phyloP scores from a whole-genome alignment of 92 coral and sea anemone species.

The Porites divaricata region DNA sequence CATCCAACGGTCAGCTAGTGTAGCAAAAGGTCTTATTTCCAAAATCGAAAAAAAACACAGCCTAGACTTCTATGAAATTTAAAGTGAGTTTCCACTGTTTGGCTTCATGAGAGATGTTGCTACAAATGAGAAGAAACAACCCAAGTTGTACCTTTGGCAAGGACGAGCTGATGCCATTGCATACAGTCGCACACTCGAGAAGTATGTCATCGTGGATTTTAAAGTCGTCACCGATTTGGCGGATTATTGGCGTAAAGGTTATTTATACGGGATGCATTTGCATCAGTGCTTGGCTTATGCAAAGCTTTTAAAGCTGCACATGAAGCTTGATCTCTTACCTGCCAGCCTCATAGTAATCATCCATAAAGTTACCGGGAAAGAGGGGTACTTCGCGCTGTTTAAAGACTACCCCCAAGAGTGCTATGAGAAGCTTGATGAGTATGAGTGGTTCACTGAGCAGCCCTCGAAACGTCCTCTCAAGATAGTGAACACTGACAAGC shows the following conservation, averaged over 20 bases:
- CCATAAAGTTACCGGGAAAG: constrained; percentile 19
- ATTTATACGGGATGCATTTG: constrained; percentile 30
- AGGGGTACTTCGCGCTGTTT: constrained; percentile 43
- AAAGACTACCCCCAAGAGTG: constrained; percentile 48
- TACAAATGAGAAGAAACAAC: neutral
- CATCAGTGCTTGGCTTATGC: constrained; percentile 76
- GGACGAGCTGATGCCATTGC: constrained; percentile 61
- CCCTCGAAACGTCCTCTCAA: no score
- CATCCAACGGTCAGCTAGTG: no score
- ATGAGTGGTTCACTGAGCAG: no score
- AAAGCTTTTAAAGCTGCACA: constrained; percentile 52
- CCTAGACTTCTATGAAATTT: neutral
- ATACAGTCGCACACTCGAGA: neutral
- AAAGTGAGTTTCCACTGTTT: constrained; percentile 17
- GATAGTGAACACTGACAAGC: no score
- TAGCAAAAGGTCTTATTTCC: no score
- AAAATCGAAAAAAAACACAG: no score
- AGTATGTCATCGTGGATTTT: constrained; percentile 61
- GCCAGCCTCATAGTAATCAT: constrained; percentile 59
- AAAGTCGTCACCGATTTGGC: constrained; percentile 44
- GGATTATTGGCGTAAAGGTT: constrained; percentile 12
- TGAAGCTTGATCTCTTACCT: constrained; percentile 54
- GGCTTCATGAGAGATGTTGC: constrained; percentile 30
- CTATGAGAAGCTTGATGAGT: no score
- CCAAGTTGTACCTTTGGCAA: constrained; percentile 21